Evolutionary conservation across 2,797 vertebrate species (phyloP), one percentile per base, ranked within the genome.

Genomic region (Takifugu ocellatus): DNA sequence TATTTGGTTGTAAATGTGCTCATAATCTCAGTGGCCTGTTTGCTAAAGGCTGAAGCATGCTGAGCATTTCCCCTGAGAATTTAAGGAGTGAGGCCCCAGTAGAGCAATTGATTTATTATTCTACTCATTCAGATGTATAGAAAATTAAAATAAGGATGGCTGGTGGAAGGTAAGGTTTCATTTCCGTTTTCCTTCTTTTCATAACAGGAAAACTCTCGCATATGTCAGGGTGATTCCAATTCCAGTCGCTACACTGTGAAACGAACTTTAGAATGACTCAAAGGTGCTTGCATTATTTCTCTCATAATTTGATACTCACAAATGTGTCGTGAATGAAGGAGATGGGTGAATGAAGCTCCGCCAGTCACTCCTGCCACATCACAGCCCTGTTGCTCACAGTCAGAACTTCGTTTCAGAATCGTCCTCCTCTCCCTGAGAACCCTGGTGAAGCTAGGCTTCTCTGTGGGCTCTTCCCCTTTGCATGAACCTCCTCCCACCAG

Each of bases 351-450:
- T 21, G 21, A 63, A 74, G 65, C 47, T 14, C 21, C 51, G 52
- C 61, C 47, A 57, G 61, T 72, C 71, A 52, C 61, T 2, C 14
- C 54, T 78, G 65, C 77, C 70, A 70, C 72, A 76, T 78, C 59
- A 74, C 63, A 76, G 67, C 55, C 58, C 29, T 66, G 75, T 83
- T 63, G 70, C 56, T 65, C 54, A 3, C 70, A 77, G 65, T 71
- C 47, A 14, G 59, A 11, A 50, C 50, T 61, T 45, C 14, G 9
- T 70, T 66, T 72, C 62, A 54, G 48, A 25, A 59, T 50, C 58
- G 50, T 61, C 65, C 47, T 65, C 54, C 54, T 65, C 58, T 66
- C 59, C 66, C 60, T 68, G 60, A 33, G 60, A 68, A 54, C n/a
- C 27, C 59, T 75, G 31, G 4, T 3, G 61, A 43, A 48, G 50